A percentile compares a stretch with the other conserved stretches of the same genome.
Conservation (phyloP, 1,140 invertebrate species). For the Zaprionus tsacasi region DNA sequence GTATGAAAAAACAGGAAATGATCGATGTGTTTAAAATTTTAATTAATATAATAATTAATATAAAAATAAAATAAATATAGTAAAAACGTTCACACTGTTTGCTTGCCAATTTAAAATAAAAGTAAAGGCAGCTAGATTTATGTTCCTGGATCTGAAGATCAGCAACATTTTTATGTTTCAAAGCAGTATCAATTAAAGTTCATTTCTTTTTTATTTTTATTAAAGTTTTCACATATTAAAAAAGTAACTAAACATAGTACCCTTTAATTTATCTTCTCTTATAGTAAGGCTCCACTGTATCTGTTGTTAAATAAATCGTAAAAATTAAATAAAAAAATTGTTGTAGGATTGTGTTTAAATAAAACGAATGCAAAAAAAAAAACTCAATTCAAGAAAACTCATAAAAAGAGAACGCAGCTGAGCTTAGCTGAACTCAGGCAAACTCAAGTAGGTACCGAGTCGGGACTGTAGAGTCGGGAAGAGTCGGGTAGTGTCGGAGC, state of each 20-base stretch:
- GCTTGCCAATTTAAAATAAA: no score
- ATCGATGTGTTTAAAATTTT: no score
- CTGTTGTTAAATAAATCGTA: slow-evolving; percentile 43
- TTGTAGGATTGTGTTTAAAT: slow-evolving; percentile 10
- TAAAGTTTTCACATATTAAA: no score
- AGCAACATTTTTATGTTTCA: no score
- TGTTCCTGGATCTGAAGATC: no score
- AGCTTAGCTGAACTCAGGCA: slow-evolving; percentile 8
- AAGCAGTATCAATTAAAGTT: no score
- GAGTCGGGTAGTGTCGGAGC: not conserved
- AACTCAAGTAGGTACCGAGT: not conserved
- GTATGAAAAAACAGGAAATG: not conserved
- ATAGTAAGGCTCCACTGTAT: not conserved
- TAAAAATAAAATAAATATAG: no score
- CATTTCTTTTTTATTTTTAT: no score
- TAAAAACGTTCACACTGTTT: no score
- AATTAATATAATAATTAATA: no score
- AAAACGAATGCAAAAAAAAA: slow-evolving; percentile 21
- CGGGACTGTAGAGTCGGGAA: slow-evolving; percentile 13
- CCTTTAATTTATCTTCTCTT: not conserved
- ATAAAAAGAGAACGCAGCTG: slow-evolving; percentile 18
- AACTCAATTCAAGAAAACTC: slow-evolving; percentile 41
- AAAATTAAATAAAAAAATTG: slow-evolving; percentile 53
- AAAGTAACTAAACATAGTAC: no score
- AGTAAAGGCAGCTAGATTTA: no score